Conservation (phyloP, 1,140 invertebrate species). For the Eumaeus atala region DNA sequence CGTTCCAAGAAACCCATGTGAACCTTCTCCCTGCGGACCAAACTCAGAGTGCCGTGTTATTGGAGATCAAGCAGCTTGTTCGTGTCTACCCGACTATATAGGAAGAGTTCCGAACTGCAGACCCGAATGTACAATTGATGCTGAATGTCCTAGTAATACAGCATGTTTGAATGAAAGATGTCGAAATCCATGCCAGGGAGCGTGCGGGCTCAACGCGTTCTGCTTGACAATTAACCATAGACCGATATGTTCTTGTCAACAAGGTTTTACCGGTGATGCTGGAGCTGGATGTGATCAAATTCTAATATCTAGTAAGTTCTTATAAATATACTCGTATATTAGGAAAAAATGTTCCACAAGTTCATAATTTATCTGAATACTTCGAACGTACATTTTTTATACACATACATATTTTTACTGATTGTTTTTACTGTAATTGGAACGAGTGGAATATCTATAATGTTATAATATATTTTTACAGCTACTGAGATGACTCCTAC, state of each 20-base stretch:
- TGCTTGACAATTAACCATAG: conserved; percentile 80
- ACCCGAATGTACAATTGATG: conserved; percentile 83
- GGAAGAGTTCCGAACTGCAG: conserved; percentile 84
- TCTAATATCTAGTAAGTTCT: conserved; percentile 46
- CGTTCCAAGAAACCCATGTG: conserved; percentile 71
- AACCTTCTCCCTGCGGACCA: conserved; percentile 86
- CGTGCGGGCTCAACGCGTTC: conserved; percentile 80
- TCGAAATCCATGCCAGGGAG: conserved; percentile 81
- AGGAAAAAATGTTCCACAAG: too few relatives aligned
- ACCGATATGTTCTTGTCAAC: conserved; percentile 74
- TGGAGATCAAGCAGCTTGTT: conserved; percentile 84
- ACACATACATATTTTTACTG: too few relatives aligned
- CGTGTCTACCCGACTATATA: conserved; percentile 82
- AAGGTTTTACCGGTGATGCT: conserved; percentile 74
- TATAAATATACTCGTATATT: too few relatives aligned
- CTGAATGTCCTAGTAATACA: conserved; percentile 79
- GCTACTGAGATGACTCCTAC: conserved; percentile 67
- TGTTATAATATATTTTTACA: conserved; percentile 30
- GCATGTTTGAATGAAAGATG: conserved; percentile 83
- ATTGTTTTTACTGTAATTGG: too few relatives aligned
- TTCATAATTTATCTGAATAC: too few relatives aligned
- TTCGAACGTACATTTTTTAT: too few relatives aligned
- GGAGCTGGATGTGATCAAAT: conserved; percentile 58
- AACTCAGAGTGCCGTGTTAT: conserved; percentile 86
- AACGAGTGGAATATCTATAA: conserved; percentile 7